Evolutionary conservation across 2,113 vertebrate species (phyloP).

Genomic region (Hippocampus comes): DNA sequence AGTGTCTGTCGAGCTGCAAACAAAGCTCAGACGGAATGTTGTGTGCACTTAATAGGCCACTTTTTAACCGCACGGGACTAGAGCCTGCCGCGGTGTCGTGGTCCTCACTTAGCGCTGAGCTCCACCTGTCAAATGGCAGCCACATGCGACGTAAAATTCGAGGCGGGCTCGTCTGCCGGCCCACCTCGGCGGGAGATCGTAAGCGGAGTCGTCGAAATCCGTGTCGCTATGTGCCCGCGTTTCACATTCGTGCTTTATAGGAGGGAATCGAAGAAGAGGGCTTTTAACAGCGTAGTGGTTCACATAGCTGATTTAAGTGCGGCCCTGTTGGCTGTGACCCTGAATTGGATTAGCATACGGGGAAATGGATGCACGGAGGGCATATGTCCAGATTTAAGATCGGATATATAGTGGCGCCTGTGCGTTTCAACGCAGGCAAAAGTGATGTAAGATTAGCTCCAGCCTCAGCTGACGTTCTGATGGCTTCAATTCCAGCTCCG

Average conservation of each 20-base stretch:
- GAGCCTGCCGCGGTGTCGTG: neutral
- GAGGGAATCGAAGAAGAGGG: neutral
- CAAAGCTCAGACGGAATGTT: slow-evolving; percentile 41
- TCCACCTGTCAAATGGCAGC: slow-evolving; percentile 66
- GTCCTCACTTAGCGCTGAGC: slow-evolving; percentile 41
- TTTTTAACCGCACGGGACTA: neutral
- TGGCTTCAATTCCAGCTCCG: slow-evolving; percentile 16
- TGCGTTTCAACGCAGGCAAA: slow-evolving; percentile 11
- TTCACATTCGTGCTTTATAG: neutral
- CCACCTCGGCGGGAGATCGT: neutral
- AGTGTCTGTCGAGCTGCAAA: slow-evolving; percentile 72
- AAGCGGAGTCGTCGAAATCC: slow-evolving; percentile 7
- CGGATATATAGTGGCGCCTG: neutral
- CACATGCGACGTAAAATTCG: slow-evolving; percentile 63
- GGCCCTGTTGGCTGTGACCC: neutral
- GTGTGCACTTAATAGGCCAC: slow-evolving; percentile 10
- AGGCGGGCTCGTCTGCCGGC: slow-evolving; percentile 12
- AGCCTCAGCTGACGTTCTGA: slow-evolving; percentile 31
- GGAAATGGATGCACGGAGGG: neutral
- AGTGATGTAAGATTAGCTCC: slow-evolving; percentile 37
- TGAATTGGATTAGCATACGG: neutral
- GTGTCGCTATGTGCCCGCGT: neutral
- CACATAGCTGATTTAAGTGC: neutral
- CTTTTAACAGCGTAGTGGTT: neutral
- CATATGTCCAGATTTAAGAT: neutral